Evolutionary conservation across 2,888 invertebrate genomes (phyloP).

Genomic region (Cerastoderma edule): DNA sequence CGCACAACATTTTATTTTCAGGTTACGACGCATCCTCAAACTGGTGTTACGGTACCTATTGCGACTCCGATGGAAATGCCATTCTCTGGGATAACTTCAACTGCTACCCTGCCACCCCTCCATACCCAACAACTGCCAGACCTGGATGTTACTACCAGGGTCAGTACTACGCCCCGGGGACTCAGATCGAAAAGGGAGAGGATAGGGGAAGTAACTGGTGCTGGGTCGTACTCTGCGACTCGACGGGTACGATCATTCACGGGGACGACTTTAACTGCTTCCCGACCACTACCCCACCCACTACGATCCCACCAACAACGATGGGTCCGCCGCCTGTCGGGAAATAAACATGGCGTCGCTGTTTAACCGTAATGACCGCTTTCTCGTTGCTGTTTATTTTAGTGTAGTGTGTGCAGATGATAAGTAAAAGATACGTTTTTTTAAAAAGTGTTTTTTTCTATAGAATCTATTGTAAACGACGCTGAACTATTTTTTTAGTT

Average conservation of each 20-base stretch:
- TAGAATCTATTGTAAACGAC: too few species aligned
- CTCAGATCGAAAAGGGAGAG: constrained; percentile 24
- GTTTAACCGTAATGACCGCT: too few species aligned
- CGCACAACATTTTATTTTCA: too few species aligned
- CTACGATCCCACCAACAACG: background rate
- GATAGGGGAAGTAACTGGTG: constrained; percentile 33
- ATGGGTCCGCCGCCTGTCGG: background rate
- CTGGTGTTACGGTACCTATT: constrained; percentile 18
- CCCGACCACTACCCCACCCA: constrained; percentile 15
- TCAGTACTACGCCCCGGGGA: constrained; percentile 17
- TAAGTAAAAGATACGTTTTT: too few species aligned
- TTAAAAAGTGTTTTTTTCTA: too few species aligned
- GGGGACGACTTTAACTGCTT: constrained; percentile 39
- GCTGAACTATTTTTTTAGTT: too few species aligned
- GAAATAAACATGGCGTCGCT: too few species aligned
- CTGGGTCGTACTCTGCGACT: constrained; percentile 25
- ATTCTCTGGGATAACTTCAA: constrained; percentile 19
- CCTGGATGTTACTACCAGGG: constrained; percentile 23
- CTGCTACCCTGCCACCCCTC: background rate
- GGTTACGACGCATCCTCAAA: background rate
- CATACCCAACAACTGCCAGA: background rate
- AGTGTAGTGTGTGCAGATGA: too few species aligned
- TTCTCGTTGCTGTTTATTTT: too few species aligned
- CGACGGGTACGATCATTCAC: constrained; percentile 11
- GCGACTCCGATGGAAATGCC: background rate